Percentiles rank a stretch among this genome's conserved stretches.
Conservation (phyloP, 2,113 vertebrate species). For the Geococcyx californianus region DNA sequence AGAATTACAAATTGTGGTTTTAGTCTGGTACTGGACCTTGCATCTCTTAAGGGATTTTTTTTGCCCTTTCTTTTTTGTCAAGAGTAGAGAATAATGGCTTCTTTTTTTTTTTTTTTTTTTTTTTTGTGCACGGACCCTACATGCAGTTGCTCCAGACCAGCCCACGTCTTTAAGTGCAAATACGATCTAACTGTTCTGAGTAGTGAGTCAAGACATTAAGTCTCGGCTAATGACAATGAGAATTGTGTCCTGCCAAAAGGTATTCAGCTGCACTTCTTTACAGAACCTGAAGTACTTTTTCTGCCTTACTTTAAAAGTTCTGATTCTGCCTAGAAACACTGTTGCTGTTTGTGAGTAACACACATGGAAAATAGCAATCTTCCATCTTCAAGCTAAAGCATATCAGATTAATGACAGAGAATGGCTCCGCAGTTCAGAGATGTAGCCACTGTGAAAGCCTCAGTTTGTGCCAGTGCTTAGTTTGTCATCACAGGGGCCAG, state of each 20-base stretch:
- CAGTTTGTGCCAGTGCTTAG: background rate
- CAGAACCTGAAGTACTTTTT: background rate
- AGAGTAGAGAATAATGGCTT: background rate
- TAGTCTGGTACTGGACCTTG: background rate
- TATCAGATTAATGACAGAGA: conserved; percentile 5
- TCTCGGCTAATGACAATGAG: conserved; percentile 31
- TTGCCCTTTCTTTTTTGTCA: background rate
- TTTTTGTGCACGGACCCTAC: background rate
- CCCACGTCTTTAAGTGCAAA: background rate
- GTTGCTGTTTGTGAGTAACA: background rate
- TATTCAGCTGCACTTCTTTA: background rate
- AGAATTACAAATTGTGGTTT: conserved; percentile 33
- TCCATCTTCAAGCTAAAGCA: background rate
- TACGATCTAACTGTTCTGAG: background rate
- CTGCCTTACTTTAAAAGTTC: conserved; percentile 7
- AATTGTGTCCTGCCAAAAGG: conserved; percentile 17
- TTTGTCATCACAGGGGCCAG: background rate
- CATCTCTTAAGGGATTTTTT: background rate
- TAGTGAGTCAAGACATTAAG: background rate
- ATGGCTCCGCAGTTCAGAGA: background rate
- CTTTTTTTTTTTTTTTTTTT: background rate
- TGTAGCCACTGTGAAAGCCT: background rate
- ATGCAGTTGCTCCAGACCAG: background rate
- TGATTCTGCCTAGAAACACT: background rate
- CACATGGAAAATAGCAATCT: conserved; percentile 17